These are phyloP conservation scores for Thamnaconus septentrionalis DNA, from an alignment of 2,113 vertebrate genomes.

Conservation along the genomic window DNA sequence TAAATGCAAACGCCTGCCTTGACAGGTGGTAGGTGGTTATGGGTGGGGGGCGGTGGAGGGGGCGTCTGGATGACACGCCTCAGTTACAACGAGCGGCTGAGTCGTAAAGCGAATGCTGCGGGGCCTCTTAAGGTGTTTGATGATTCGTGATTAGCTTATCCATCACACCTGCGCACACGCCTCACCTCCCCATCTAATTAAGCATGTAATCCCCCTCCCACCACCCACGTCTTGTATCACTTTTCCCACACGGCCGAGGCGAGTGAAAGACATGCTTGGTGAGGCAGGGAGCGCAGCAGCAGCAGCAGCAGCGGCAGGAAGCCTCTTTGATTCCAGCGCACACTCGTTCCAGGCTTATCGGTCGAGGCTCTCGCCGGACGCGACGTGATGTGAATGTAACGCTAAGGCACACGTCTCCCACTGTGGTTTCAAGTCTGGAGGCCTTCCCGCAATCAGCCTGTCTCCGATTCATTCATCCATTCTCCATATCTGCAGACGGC, in stretches of 20 bases:
- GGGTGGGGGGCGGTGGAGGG: no score
- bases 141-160: conserved; percentile 33
- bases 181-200: conserved; percentile 47
- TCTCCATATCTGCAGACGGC: not conserved
- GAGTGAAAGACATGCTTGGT: conserved; percentile 27
- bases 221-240: not conserved
- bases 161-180: conserved; percentile 8
- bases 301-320: not conserved
- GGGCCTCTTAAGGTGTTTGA: conserved; percentile 32
- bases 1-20: no score
- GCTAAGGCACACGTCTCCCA: conserved; percentile 3
- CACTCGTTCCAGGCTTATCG: conserved; percentile 31
- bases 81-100: not conserved
- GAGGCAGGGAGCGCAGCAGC: not conserved
- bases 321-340: conserved; percentile 35
- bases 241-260: conserved; percentile 33
- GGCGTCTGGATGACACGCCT: no score
- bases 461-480: not conserved
- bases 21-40: no score
- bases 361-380: conserved; percentile 22
- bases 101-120: conserved; percentile 30
- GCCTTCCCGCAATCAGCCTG: not conserved
- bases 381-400: conserved; percentile 35
- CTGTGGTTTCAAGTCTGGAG: conserved; percentile 2
- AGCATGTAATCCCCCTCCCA: conserved; percentile 43